Evolutionary conservation across 2,797 vertebrate genomes (phyloP), one percentile per base, ranked within the genome.

Genomic region (Thamnophis elegans): DNA sequence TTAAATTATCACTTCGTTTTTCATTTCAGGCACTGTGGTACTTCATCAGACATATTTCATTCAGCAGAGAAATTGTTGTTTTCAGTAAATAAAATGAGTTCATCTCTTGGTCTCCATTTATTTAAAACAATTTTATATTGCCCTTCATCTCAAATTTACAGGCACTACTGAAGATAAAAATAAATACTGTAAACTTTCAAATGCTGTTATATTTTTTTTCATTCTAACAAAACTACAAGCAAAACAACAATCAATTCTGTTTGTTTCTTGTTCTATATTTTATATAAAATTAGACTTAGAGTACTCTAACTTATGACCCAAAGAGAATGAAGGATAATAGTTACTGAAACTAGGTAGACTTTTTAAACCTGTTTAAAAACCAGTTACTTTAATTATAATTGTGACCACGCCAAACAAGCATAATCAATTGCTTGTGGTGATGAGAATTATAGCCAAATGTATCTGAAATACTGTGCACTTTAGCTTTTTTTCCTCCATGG

Each of bases 21-120:
- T 85, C 36, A 90, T 20, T 90, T 85, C 55, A 85, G 55, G 42
- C 73, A 90, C 16, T n/a, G 8, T 51, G 73, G 36, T 85, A 18
- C 73, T 18, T 90, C 42, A 85, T 56, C 54, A 85, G 36, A 25
- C 36, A 85, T 60, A 42, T 82, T 90, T 82, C 90, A 85, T 42
- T 90, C 73, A 85, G 25, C 28, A 59, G 26, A 59, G 89, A 60
- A 90, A 85, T 85, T 47, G 73, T 47, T 90, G 73, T 85, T 51
- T 90, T 47, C 36, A 85, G 90, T 59, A 90, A 90, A 85, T 85
- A 82, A 90, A 85, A 85, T 59, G 58, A 82, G 68, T 25, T 82
- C 22, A 36, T 73, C 51, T 73, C 51, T 58, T 88, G 56, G 55
- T 36, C 32, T 55, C 32, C 60, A 73, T 73, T 89, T 68, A 65